Conservation (phyloP, 2,113 vertebrate species). For the Pterocles gutturalis region DNA sequence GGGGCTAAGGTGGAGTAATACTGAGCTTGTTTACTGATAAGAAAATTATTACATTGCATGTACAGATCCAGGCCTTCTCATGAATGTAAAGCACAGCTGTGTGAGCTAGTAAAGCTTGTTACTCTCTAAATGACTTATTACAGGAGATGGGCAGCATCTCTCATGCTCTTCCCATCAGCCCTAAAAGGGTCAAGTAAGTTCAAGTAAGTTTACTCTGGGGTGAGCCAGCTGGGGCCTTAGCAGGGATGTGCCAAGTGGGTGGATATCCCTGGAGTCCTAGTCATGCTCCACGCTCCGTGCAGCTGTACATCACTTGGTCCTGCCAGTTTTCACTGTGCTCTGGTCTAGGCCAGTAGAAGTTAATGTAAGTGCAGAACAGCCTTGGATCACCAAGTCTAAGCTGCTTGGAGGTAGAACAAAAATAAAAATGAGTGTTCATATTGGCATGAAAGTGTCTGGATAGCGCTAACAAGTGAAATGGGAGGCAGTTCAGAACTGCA, state of each 20-base stretch:
- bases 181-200: neutral
- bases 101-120: neutral
- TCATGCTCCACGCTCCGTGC: neutral
- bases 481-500: neutral
- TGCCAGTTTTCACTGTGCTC: neutral
- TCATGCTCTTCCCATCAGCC: neutral
- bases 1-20: neutral
- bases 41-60: neutral
- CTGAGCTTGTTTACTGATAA: neutral
- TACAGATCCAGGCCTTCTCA: neutral
- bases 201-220: neutral
- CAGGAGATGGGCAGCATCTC: neutral
- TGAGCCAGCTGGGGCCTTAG: neutral
- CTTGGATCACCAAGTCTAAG: rapidly evolving
- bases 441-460: neutral
- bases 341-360: neutral
- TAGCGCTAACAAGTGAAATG: rapidly evolving
- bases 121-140: neutral
- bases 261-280: neutral
- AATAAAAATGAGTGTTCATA: rapidly evolving
- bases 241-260: neutral
- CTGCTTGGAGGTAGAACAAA: neutral
- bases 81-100: neutral
- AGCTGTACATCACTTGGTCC: rapidly evolving
- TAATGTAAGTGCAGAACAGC: neutral